These are phyloP conservation scores for Callocephalon fimbriatum DNA, from an alignment of 2,113 vertebrate genomes.

Conservation along the genomic window DNA sequence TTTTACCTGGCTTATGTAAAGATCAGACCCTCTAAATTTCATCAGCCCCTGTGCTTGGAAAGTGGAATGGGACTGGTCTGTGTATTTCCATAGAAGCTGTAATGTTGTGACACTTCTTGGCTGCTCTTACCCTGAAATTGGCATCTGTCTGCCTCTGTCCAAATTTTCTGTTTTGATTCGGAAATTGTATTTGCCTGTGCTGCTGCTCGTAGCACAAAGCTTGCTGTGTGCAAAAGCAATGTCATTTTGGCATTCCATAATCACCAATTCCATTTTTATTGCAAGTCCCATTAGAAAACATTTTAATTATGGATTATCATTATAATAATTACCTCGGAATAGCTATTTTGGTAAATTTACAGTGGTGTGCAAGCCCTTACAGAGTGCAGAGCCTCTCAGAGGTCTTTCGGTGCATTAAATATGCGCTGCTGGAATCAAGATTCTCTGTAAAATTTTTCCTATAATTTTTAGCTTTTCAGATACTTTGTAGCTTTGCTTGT, in stretches of 20 bases:
- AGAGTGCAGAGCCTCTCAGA: background rate
- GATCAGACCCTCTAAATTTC: background rate
- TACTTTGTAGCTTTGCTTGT: background rate
- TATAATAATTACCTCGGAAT: slow-evolving; percentile 11
- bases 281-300: background rate
- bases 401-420: background rate
- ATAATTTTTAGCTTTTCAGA: background rate
- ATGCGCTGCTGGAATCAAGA: background rate
- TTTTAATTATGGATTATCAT: slow-evolving; percentile 48
- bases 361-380: background rate
- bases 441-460: background rate
- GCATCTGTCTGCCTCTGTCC: background rate
- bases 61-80: background rate
- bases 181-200: background rate
- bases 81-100: background rate
- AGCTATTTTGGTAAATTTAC: slow-evolving; percentile 25
- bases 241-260: background rate
- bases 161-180: background rate
- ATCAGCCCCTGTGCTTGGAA: background rate
- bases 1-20: background rate
- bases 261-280: slow-evolving; percentile 38
- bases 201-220: background rate
- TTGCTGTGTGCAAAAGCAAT: background rate
- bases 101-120: background rate
- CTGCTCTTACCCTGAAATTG: background rate